Evolutionary conservation across 2,113 vertebrate species (phyloP).

Genomic region (Platysteira castanea): DNA sequence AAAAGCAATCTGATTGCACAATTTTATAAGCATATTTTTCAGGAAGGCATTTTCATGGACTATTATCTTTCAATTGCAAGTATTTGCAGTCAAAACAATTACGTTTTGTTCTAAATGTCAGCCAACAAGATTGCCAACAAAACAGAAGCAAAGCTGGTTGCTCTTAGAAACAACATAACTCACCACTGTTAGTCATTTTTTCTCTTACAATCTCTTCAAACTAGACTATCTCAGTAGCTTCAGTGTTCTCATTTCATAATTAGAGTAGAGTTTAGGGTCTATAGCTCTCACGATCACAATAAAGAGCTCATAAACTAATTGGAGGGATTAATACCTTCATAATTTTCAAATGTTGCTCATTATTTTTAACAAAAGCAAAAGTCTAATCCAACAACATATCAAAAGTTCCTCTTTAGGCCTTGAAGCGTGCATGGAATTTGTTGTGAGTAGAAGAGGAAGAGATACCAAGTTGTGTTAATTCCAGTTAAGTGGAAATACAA

Average conservation of each 20-base stretch:
- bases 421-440: background rate
- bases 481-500: background rate
- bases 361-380: background rate
- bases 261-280: background rate
- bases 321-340: background rate
- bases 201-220: background rate
- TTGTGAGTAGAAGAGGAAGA: background rate
- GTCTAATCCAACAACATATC: background rate
- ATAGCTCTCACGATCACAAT: background rate
- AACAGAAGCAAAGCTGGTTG: slow-evolving; percentile 4
- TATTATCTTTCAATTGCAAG: background rate
- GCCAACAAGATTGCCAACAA: background rate
- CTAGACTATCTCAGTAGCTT: background rate
- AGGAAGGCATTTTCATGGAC: background rate
- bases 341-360: background rate
- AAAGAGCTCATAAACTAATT: background rate
- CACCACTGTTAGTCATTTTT: background rate
- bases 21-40: background rate
- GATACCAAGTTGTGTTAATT: background rate
- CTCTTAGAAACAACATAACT: background rate
- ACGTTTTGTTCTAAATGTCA: background rate
- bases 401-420: background rate
- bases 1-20: background rate
- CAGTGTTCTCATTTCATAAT: background rate
- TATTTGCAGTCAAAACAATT: slow-evolving; percentile 2